These are phyloP conservation scores for Coregonus sp. DNA, from an alignment of 2,797 vertebrate genomes.

Conservation along the genomic window DNA sequence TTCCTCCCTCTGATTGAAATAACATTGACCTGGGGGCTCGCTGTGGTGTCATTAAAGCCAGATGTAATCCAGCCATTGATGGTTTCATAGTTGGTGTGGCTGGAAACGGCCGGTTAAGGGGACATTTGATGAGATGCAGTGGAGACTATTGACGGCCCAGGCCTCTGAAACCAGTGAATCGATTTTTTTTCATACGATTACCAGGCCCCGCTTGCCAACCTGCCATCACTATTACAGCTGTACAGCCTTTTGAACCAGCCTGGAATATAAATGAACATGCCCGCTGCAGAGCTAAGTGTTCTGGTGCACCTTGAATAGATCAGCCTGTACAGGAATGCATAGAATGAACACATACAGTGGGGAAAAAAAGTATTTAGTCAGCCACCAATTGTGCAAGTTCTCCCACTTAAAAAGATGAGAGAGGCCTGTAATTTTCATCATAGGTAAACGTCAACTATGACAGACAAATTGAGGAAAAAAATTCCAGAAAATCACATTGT, in stretches of 20 bases:
- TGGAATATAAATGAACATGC: slow-evolving; percentile 54
- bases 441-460: too few relatives aligned
- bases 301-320: not conserved
- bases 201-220: slow-evolving; percentile 48
- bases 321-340: slow-evolving; percentile 6
- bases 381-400: too few relatives aligned
- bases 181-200: slow-evolving; percentile 48
- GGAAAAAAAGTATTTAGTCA: too few relatives aligned
- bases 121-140: slow-evolving; percentile 56
- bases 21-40: slow-evolving; percentile 25
- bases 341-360: slow-evolving; percentile 18
- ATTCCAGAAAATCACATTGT: too few relatives aligned
- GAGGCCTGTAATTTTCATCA: too few relatives aligned
- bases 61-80: slow-evolving; percentile 39
- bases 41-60: slow-evolving; percentile 33
- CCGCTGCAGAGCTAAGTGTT: not conserved
- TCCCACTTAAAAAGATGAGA: too few relatives aligned
- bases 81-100: slow-evolving; percentile 40
- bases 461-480: too few relatives aligned
- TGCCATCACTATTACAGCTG: slow-evolving; percentile 51
- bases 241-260: slow-evolving; percentile 38
- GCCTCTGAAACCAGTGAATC: slow-evolving; percentile 47
- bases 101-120: slow-evolving; percentile 54
- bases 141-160: slow-evolving; percentile 52
- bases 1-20: slow-evolving; percentile 29